phyloP scores from a whole-genome alignment of 2,888 invertebrate genomes.

The Barypeithes pellucidus region DNA sequence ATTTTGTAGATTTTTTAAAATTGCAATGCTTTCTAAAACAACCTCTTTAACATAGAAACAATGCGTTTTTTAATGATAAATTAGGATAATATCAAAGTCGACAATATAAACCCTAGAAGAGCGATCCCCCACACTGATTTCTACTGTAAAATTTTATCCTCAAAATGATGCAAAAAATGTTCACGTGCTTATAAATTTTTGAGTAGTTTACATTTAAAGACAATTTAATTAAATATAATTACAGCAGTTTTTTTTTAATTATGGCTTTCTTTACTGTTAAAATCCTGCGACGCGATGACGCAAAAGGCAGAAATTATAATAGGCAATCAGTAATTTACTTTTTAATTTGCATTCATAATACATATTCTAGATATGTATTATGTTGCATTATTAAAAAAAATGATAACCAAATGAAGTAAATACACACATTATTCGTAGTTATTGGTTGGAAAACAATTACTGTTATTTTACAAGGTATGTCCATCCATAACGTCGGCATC shows the following conservation, averaged over 20 bases:
- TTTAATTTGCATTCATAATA: slow-evolving; percentile 3
- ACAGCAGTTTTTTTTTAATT: not conserved
- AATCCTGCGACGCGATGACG: not conserved
- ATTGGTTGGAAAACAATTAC: slow-evolving; percentile 2
- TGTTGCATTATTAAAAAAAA: slow-evolving; percentile 14
- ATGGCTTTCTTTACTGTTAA: not conserved
- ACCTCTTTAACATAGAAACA: too few species aligned
- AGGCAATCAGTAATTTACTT: slow-evolving; percentile 8
- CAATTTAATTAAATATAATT: too few species aligned
- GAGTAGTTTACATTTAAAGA: too few species aligned
- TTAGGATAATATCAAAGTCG: too few species aligned
- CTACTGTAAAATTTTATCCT: too few species aligned
- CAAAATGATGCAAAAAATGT: too few species aligned
- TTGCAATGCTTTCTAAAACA: too few species aligned
- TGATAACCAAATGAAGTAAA: slow-evolving; percentile 4
- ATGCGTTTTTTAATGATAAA: too few species aligned
- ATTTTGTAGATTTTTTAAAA: too few species aligned
- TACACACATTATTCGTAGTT: slow-evolving; percentile 1
- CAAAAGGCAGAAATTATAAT: not conserved
- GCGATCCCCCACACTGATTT: too few species aligned
- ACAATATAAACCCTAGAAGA: too few species aligned
- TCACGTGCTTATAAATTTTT: too few species aligned
- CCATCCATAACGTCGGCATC: not conserved
- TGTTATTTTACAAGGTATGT: slow-evolving; percentile 4
- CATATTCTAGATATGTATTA: not conserved